A percentile compares a stretch with the other conserved stretches of the same genome.
Evolutionary conservation across 2,113 vertebrate species (phyloP).

Genomic region (Indicator maculatus): DNA sequence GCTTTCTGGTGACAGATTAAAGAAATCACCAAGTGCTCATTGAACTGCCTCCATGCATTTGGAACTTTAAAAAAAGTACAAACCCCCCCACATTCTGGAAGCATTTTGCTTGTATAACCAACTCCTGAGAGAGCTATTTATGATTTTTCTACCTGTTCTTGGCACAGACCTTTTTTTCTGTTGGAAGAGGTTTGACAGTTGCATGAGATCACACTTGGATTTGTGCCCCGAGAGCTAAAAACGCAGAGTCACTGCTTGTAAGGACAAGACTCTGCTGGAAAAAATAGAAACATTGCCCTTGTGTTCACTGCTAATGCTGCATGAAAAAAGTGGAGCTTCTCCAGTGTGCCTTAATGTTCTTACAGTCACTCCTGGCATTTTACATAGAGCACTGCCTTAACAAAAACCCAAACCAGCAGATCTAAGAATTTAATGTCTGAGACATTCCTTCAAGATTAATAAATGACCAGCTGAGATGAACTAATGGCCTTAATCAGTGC

Average conservation of each 20-base stretch:
- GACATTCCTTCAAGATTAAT: neutral
- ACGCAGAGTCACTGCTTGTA: slow-evolving; percentile 65
- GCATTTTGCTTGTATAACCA: neutral
- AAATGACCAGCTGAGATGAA: neutral
- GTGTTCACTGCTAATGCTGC: slow-evolving; percentile 30
- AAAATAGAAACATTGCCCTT: slow-evolving; percentile 52
- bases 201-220: slow-evolving; percentile 68
- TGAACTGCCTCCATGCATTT: neutral
- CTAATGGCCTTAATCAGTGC: neutral
- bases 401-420: neutral
- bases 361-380: neutral
- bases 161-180: slow-evolving; percentile 28
- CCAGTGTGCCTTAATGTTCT: neutral
- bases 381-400: neutral
- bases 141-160: slow-evolving; percentile 41
- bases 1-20: neutral
- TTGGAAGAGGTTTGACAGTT: slow-evolving; percentile 60
- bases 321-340: neutral
- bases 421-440: neutral
- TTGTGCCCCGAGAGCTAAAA: slow-evolving; percentile 44
- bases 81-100: neutral
- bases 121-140: slow-evolving; percentile 9
- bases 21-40: neutral
- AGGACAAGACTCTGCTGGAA: slow-evolving; percentile 44
- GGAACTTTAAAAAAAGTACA: slow-evolving; percentile 3